These are phyloP conservation scores for Zygogramma bicolorata DNA, from an alignment of 2,888 invertebrate genomes.

Conservation along the genomic window DNA sequence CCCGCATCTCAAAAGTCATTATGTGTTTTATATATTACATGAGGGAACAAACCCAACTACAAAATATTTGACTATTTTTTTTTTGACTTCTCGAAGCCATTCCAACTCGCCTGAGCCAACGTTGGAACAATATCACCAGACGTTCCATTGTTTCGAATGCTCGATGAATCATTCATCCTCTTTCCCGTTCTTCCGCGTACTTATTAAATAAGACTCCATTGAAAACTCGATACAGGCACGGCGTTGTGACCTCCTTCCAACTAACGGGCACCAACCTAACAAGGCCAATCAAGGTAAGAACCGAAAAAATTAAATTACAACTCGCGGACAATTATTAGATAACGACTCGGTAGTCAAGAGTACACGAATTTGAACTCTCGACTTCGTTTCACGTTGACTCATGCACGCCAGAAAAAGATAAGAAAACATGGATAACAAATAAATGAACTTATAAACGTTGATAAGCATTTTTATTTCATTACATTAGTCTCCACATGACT, in stretches of 20 bases:
- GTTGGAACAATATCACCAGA: constrained; percentile 22
- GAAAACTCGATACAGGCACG: constrained; percentile 1
- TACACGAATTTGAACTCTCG: constrained; percentile 8
- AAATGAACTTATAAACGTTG: no score
- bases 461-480: no score
- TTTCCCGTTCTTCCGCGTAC: constrained; percentile 6
- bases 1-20: no score
- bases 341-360: constrained; percentile 5
- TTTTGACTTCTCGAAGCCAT: background rate
- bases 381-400: background rate
- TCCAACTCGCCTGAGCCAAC: no score
- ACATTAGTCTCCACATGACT: no score
- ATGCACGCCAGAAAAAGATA: no score
- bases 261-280: constrained; percentile 50
- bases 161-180: background rate
- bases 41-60: no score
- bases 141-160: constrained; percentile 26
- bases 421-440: no score
- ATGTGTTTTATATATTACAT: no score
- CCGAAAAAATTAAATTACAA: constrained; percentile 24
- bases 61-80: no score
- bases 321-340: constrained; percentile 12
- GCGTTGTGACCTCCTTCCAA: constrained; percentile 46
- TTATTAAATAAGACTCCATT: constrained; percentile 1
- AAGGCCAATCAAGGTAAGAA: constrained; percentile 53